Percentiles rank a stretch among this genome's conserved stretches.
Conservation (phyloP, 1,140 invertebrate species). For the Drosophila sucinea region DNA sequence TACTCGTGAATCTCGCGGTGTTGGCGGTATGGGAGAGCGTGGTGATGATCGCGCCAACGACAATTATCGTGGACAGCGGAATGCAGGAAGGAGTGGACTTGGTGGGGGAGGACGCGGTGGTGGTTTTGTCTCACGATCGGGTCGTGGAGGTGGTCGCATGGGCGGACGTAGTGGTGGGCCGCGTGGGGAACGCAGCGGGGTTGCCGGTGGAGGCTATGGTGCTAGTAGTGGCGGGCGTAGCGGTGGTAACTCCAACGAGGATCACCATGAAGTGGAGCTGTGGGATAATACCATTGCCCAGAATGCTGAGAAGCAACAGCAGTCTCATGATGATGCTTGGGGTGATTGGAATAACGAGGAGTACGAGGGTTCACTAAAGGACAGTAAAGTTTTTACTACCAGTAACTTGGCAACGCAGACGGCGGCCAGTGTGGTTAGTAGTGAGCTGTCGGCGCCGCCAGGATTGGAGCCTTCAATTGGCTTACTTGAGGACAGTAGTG, state of each 20-base stretch:
- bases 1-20: conserved; percentile 81
- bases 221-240: conserved; percentile 83
- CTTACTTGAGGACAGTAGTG: conserved; percentile 39
- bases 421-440: conserved; percentile 66
- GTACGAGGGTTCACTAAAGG: conserved; percentile 95
- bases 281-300: conserved; percentile 84
- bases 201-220: conserved; percentile 84
- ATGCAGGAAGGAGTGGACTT: conserved; percentile 61
- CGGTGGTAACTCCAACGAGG: conserved; percentile 74
- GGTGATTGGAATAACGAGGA: conserved; percentile 97
- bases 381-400: conserved; percentile 97
- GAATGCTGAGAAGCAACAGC: conserved; percentile 79
- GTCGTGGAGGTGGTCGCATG: conserved; percentile 84
- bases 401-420: conserved; percentile 84
- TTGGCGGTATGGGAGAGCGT: conserved; percentile 84
- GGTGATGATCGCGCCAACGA: conserved; percentile 83
- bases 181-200: conserved; percentile 84
- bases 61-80: conserved; percentile 82
- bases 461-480: conserved; percentile 66
- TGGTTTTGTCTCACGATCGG: conserved; percentile 83
- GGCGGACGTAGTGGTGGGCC: conserved; percentile 81
- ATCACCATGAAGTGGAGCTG: conserved; percentile 84
- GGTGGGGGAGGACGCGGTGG: conserved; percentile 75
- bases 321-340: conserved; percentile 78
- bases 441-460: conserved; percentile 75